Conservation (phyloP, 2,888 invertebrate species). For the Pandemis heparana region DNA sequence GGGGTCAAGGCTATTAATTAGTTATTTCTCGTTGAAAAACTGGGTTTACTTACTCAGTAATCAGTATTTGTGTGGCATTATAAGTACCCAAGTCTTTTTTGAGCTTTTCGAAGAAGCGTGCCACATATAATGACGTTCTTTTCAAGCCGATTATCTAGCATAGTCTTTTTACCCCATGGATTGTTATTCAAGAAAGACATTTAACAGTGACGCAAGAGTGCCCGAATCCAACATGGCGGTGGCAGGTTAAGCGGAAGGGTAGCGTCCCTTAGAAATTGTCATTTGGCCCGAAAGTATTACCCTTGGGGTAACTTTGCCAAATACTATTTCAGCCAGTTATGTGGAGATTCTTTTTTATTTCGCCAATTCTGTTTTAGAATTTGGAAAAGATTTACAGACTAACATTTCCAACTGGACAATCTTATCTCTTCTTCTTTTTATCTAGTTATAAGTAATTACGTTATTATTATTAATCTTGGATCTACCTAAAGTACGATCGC, state of each 20-base stretch:
- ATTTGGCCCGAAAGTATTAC: conserved; percentile 24
- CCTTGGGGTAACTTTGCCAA: conserved; percentile 17
- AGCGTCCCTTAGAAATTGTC: conserved; percentile 45
- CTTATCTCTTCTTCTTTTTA: no score
- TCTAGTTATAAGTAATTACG: no score
- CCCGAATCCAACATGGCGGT: conserved; percentile 64
- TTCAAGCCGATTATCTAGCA: neutral
- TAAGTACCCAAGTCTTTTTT: neutral
- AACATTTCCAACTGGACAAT: no score
- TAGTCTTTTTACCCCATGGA: conserved; percentile 8
- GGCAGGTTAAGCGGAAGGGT: conserved; percentile 68
- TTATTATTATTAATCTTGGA: no score
- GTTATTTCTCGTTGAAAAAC: neutral
- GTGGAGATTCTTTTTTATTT: neutral
- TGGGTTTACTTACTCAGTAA: neutral
- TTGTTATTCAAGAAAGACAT: conserved; percentile 26
- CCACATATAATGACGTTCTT: neutral
- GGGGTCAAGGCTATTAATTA: neutral
- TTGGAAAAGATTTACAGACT: no score
- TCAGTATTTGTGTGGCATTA: neutral
- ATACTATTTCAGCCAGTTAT: conserved; percentile 24
- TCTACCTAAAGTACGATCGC: no score
- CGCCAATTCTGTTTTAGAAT: neutral
- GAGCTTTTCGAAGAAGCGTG: neutral
- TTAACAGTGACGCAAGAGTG: conserved; percentile 10